A percentile compares a stretch with the other conserved stretches of the same genome.
These are phyloP conservation scores for Ciona savignyi DNA, from an alignment of 23 tunicate species.

Conservation along the genomic window DNA sequence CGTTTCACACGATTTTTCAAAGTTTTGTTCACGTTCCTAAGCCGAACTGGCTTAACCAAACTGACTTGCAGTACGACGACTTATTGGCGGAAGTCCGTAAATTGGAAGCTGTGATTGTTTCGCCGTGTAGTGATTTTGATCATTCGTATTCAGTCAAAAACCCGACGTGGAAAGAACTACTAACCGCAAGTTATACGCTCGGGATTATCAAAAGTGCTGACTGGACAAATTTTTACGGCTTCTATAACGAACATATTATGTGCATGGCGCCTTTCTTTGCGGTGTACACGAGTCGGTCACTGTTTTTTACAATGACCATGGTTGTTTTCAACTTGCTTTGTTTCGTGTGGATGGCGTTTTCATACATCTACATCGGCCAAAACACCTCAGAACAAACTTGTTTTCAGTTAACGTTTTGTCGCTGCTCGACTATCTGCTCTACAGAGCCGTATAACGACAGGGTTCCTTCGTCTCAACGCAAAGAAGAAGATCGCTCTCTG, in stretches of 20 bases:
- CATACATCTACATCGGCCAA: not conserved
- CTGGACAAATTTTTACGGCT: not conserved
- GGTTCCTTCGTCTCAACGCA: not conserved
- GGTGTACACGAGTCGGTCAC: not conserved
- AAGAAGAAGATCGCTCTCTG: not conserved
- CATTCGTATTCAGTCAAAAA: not conserved
- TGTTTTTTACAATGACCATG: not conserved
- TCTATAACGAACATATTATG: constrained; percentile 20
- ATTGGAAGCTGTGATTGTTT: not conserved
- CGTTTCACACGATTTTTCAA: not conserved
- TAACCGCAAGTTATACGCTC: not conserved
- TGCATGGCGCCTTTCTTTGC: constrained; percentile 17
- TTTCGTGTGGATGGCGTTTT: not conserved
- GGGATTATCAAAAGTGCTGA: not conserved
- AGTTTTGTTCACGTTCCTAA: constrained; percentile 9
- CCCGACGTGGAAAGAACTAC: constrained; percentile 12
- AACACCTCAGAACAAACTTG: not conserved
- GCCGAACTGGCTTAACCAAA: not conserved
- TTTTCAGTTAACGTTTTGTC: not conserved
- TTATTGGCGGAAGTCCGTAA: not conserved
- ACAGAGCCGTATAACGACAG: too few species aligned
- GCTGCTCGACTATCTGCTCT: not conserved
- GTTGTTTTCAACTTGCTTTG: not conserved
- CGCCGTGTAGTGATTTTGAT: not conserved
- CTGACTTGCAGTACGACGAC: constrained; percentile 20